Percentiles rank a stretch among this genome's conserved stretches.
Conservation (phyloP, 2,888 invertebrate species). For the Syritta pipiens region DNA sequence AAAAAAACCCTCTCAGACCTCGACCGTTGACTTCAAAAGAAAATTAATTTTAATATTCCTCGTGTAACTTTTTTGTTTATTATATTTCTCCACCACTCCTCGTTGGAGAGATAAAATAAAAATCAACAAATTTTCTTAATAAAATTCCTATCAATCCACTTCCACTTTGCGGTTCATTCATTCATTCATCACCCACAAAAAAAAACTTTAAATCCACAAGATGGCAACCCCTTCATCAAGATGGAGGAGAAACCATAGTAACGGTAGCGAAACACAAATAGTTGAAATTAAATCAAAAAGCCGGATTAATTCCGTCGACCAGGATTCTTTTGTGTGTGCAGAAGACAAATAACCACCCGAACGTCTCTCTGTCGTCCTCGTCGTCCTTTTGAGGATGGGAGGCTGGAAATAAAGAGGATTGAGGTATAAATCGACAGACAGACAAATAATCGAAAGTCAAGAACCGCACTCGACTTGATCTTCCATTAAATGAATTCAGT, state of each 20-base stretch:
- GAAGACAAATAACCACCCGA: slow-evolving; percentile 31
- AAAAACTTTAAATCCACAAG: slow-evolving; percentile 1
- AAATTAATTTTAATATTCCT: slow-evolving; percentile 60
- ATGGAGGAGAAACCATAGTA: too few species aligned
- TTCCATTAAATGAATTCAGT: slow-evolving; percentile 60
- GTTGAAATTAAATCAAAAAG: slow-evolving; percentile 64
- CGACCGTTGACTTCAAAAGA: slow-evolving; percentile 29
- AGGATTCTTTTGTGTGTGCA: slow-evolving; percentile 41
- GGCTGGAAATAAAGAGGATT: slow-evolving; percentile 15
- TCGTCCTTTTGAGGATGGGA: slow-evolving; percentile 9
- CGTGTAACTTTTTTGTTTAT: slow-evolving; percentile 45
- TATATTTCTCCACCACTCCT: slow-evolving; percentile 11
- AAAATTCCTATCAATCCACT: slow-evolving; percentile 64
- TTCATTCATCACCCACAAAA: slow-evolving; percentile 49
- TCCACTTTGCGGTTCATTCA: slow-evolving; percentile 41
- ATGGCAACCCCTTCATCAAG: too few species aligned
- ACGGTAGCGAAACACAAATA: slow-evolving; percentile 60
- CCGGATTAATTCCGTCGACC: slow-evolving; percentile 56
- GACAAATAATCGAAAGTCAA: slow-evolving; percentile 66
- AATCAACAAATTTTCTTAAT: slow-evolving; percentile 53
- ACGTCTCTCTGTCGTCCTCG: neutral
- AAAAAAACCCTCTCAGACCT: too few species aligned
- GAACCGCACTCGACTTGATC: slow-evolving; percentile 62
- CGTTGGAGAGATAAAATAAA: neutral
- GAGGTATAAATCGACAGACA: slow-evolving; percentile 54